Base-by-base conservation (phyloP, 2,888 invertebrate species). In the Elmis aenea region DNA sequence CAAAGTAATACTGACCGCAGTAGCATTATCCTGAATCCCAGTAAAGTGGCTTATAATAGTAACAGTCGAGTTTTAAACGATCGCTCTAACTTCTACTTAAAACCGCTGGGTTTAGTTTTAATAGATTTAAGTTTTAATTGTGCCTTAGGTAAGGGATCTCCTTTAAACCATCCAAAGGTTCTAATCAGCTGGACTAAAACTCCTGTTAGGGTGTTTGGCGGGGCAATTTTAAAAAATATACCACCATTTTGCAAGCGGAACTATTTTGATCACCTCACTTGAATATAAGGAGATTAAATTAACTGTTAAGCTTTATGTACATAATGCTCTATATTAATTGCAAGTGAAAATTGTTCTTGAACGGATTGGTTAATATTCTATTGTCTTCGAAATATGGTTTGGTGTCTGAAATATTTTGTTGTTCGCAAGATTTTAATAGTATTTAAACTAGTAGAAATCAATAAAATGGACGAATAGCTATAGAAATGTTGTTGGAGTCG, bases 131-230 rank as follows among this genome's bases (percentile, higher is more conserved):
- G 70, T 42, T 72, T 65, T 48, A 51, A 52, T 3, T 76, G 75
- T 50, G 59, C 64, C 5, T 55, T 66, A 14, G 70, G 71, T 21
- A 66, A 69, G 27, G 75, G 74, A 1, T 69, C 74, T 9, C 75
- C 75, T 0, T 53, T 67, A 24, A 58, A 64, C 29, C 71, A 70
- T 2, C 45, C 60, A 6, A 54, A 61, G 20, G 68, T 78, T 69
- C 66, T 77, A 16, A 73, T 83, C 33, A 76, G 78, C 52, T 83
- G 83, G 83, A 75, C 72, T 22, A 73, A 71, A 48, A 81, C 81
- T 2, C 79, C 81, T 0, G 79, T 83, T 1, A 68, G 75, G 45
- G 69, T 83, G 1, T 83, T 81, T 53, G 83, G 82, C 10, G 83
- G 82, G 3, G 81, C 81, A 2, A 69, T 71, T 51, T 63, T 81